Conservation (phyloP, 2,888 invertebrate genomes). For the Spilarctia lutea region DNA sequence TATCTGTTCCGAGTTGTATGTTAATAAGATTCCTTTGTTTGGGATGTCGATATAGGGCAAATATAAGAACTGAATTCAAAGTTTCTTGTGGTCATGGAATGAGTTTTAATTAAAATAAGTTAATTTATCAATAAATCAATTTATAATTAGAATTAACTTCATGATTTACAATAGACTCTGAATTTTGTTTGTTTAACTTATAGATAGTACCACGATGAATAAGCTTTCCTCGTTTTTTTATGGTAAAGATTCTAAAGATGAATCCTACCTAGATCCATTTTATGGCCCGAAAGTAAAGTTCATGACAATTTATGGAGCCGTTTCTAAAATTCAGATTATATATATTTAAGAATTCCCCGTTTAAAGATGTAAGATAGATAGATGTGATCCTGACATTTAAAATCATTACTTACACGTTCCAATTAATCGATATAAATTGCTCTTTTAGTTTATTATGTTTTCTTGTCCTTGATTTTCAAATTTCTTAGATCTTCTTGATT, state of each 20-base stretch:
- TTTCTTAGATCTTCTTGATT: neutral
- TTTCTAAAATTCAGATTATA: no score
- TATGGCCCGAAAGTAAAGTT: no score
- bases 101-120: no score
- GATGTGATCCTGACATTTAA: neutral
- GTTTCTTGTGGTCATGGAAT: conserved; percentile 3
- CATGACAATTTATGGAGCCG: no score
- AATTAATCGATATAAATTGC: neutral
- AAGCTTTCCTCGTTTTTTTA: no score
- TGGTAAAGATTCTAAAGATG: no score
- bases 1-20: conserved; percentile 13
- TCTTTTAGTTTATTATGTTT: neutral
- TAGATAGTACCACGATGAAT: no score
- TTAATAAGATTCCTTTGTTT: conserved; percentile 20
- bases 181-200: no score
- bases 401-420: neutral
- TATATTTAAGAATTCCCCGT: no score
- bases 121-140: neutral
- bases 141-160: neutral
- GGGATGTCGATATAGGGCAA: conserved; percentile 6
- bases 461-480: neutral
- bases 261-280: no score
- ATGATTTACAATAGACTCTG: no score
- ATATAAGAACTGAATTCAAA: neutral
- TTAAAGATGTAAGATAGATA: no score